Conservation (phyloP, 2,888 invertebrate genomes). For the Pasiphila rectangulata region DNA sequence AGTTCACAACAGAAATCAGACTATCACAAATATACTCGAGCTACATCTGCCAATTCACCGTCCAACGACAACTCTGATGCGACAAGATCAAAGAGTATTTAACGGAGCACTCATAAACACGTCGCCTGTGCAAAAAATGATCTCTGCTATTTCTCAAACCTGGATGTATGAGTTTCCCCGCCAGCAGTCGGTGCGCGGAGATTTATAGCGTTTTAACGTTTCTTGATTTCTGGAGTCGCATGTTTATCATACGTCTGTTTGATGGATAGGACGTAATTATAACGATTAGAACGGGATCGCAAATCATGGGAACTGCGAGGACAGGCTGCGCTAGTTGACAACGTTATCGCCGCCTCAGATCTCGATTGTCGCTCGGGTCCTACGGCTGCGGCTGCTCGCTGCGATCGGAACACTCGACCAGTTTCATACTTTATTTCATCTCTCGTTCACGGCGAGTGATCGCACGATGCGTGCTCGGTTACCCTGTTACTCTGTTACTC, state of each 20-base stretch:
- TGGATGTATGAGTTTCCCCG: conserved; percentile 34
- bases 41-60: conserved; percentile 38
- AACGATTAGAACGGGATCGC: conserved; percentile 75
- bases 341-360: conserved; percentile 69
- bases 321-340: conserved; percentile 72
- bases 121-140: conserved; percentile 70
- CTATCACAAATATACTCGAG: conserved; percentile 54
- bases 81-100: conserved; percentile 73
- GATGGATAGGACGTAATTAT: conserved; percentile 77
- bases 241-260: conserved; percentile 71
- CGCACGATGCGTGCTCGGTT: conserved; percentile 62
- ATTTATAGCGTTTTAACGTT: conserved; percentile 60
- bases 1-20: conserved; percentile 52
- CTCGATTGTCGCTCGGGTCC: conserved; percentile 71
- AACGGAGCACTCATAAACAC: conserved; percentile 71
- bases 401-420: conserved; percentile 43
- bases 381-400: conserved; percentile 41
- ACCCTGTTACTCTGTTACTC: conserved; percentile 54
- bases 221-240: conserved; percentile 52
- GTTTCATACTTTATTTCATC: conserved; percentile 71
- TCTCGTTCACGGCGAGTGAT: conserved; percentile 61
- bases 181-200: conserved; percentile 43
- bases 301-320: conserved; percentile 76
- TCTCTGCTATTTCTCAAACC: conserved; percentile 72
- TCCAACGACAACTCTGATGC: conserved; percentile 45